A percentile compares a stretch with the other conserved stretches of the same genome.
Evolutionary conservation across 2,888 invertebrate genomes (phyloP).

Genomic region (Ptychoptera albimana): DNA sequence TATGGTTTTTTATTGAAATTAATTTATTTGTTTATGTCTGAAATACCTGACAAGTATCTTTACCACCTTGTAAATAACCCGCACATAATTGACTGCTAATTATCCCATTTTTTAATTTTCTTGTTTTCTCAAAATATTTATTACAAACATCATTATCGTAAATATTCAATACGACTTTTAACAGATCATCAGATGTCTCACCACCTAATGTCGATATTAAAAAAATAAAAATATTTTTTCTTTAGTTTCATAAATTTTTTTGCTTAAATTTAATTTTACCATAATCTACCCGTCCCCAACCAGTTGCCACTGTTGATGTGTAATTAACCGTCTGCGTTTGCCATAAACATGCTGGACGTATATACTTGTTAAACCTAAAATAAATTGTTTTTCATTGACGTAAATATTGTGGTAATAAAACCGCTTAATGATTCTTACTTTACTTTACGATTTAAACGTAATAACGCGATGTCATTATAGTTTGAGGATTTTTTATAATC

Average conservation of each 20-base stretch:
- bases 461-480: conserved; percentile 36
- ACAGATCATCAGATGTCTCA: conserved; percentile 22
- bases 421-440: background rate
- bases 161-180: conserved; percentile 26
- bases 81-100: conserved; percentile 29
- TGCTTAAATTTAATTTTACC: background rate
- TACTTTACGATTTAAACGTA: conserved; percentile 19
- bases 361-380: conserved; percentile 9
- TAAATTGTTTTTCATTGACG: background rate
- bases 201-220: conserved; percentile 12
- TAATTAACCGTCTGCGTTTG: conserved; percentile 14
- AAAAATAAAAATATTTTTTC: background rate
- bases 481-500: conserved; percentile 25
- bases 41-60: conserved; percentile 21
- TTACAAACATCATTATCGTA: conserved; percentile 21
- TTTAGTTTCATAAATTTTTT: too few species aligned
- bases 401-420: background rate
- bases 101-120: conserved; percentile 25
- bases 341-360: conserved; percentile 30
- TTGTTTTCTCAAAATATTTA: conserved; percentile 20
- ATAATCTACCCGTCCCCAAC: conserved; percentile 22
- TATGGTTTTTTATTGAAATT: background rate
- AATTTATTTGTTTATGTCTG: background rate
- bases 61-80: conserved; percentile 26
- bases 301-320: conserved; percentile 21